A percentile compares a stretch with the other conserved stretches of the same genome.
These are phyloP conservation scores for Lucifuga dentata DNA, from an alignment of 2,113 vertebrate genomes.

Conservation along the genomic window DNA sequence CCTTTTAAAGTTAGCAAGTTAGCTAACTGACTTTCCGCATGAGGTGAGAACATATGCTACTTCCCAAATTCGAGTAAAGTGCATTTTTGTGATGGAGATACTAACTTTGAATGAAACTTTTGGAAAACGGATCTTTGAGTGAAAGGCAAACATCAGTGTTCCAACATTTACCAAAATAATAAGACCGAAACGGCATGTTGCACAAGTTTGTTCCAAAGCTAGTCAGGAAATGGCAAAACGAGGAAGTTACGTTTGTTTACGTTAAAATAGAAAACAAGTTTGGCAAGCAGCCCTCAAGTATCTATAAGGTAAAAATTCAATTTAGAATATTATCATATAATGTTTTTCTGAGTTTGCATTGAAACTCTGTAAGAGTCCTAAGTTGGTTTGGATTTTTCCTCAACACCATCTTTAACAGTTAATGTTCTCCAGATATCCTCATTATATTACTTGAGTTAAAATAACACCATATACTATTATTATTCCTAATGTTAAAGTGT, in stretches of 20 bases:
- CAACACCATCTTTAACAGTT: constrained; percentile 25
- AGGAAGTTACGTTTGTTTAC: constrained; percentile 19
- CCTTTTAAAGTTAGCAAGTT: constrained; percentile 61
- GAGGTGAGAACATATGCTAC: constrained; percentile 58
- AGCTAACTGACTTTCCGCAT: constrained; percentile 53
- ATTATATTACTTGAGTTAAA: constrained; percentile 2
- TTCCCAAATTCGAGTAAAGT: background rate
- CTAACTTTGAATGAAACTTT: fast-evolving
- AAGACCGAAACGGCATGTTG: constrained; percentile 35
- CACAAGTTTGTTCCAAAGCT: constrained; percentile 1
- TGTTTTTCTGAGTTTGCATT: too few species aligned
- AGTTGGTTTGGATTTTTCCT: too few species aligned
- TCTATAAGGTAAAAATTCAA: too few species aligned
- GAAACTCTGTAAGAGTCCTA: too few species aligned
- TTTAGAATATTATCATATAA: too few species aligned
- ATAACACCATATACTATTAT: too few species aligned
- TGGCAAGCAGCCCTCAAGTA: too few species aligned
- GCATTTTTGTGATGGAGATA: background rate
- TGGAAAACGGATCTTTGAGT: background rate
- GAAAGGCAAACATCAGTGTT: background rate
- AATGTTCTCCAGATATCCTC: background rate
- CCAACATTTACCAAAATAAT: background rate
- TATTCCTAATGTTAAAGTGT: too few species aligned
- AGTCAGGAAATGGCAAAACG: background rate
- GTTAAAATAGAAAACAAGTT: too few species aligned